Base-by-base conservation (phyloP, 2,888 invertebrate genomes). In the Drosophila quinaria region DNA sequence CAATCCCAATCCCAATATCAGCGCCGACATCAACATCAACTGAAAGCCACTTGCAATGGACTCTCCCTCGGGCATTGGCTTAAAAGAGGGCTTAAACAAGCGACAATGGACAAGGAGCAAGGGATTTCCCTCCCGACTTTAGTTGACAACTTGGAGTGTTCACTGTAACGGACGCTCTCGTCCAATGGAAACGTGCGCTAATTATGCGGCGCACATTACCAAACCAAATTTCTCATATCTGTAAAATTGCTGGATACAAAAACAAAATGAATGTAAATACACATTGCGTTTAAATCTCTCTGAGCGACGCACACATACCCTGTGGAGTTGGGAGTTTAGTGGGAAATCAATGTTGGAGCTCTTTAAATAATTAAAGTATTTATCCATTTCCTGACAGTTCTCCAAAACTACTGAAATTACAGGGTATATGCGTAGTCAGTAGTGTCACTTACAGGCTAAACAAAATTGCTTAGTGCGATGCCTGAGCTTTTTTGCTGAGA, bases 121-220 rank as follows among this genome's bases (percentile, higher is more conserved):
- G n/a, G n/a, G n/a, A n/a, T n/a, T n/a, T n/a, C n/a, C n/a, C n/a
- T n/a, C n/a, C n/a, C n/a, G n/a, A n/a, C n/a, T n/a, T n/a, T n/a
- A 49, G 13, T 50, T 67, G 51, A 54, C 44, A 42, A 52, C 42
- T 54, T 49, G 13, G 33, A 56, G 59, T 47, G 44, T 25, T 46
- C 42, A 61, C 50, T 69, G 58, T 63, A 58, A 42, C 35, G 58
- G 33, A 54, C 52, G 33, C 59, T 13, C 54, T 61, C 33, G 52
- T 70, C 70, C 68, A 63, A 58, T 41, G 68, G 85, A 75, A 80
- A 63, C 22, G 50, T 70, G 62, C 68, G 81, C 75, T 83, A 83
- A 83, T 83, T 86, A 83, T 74, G 78, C 78, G 69, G 61, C 63
- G 63, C 56, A 35, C 44, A 69, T 67, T 66, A 70, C 68, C 66